These are phyloP conservation scores for Hystrix brachyura DNA, from an alignment of 2,113 vertebrate species.

Conservation along the genomic window DNA sequence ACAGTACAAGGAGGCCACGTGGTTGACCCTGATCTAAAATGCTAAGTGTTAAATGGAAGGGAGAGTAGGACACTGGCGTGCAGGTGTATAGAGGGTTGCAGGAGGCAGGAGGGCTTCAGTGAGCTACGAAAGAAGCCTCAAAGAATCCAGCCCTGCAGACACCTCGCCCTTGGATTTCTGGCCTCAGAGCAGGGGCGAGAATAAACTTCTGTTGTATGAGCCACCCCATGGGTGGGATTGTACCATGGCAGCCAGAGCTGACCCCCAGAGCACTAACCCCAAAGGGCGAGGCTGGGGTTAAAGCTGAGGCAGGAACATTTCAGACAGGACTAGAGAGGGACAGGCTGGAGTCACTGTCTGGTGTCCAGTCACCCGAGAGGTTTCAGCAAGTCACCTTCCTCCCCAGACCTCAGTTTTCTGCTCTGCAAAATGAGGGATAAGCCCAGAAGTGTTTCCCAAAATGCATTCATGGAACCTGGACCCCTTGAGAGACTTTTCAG, in stretches of 20 bases:
- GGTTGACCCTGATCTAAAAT: background rate
- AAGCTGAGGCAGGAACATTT: background rate
- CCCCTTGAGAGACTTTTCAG: background rate
- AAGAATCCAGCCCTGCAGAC: background rate
- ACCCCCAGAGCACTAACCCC: background rate
- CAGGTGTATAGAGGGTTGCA: background rate
- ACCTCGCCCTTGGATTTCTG: background rate
- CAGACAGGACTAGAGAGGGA: background rate
- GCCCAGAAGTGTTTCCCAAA: background rate
- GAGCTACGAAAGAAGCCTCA: background rate
- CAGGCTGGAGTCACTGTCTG: background rate
- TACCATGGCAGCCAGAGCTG: background rate
- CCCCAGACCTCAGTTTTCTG: background rate
- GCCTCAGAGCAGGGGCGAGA: background rate
- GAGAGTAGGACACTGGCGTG: background rate
- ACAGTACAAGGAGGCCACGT: background rate
- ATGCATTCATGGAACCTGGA: background rate
- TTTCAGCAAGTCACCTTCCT: background rate
- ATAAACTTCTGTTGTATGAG: background rate
- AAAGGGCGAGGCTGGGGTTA: rapidly evolving
- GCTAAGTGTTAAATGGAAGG: background rate
- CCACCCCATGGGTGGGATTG: background rate
- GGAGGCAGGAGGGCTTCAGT: background rate
- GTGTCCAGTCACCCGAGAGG: no score
- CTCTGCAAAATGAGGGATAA: background rate